Evolutionary conservation across 2,888 invertebrate species (phyloP).

Genomic region (Autographa gamma): DNA sequence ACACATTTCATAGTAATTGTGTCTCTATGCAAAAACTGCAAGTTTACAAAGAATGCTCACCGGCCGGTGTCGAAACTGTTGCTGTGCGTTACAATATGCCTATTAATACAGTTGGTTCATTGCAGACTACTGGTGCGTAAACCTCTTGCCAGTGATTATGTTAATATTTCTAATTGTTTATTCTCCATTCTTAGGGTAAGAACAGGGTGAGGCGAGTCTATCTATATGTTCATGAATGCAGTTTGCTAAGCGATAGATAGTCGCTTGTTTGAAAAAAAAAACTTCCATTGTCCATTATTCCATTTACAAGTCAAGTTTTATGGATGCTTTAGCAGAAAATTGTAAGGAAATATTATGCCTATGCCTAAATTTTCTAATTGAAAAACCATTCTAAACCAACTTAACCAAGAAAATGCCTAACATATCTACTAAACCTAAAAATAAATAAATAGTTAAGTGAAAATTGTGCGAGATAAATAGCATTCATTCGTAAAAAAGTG

Average conservation of each 20-base stretch:
- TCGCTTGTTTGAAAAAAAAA: too few species aligned
- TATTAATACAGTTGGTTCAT: conserved; percentile 52
- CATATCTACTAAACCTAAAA: too few species aligned
- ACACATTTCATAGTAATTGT: neutral
- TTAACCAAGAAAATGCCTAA: too few species aligned
- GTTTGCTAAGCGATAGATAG: neutral
- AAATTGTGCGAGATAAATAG: too few species aligned
- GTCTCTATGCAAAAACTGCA: neutral
- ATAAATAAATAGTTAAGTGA: too few species aligned
- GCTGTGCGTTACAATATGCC: conserved; percentile 40
- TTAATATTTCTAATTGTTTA: conserved; percentile 38
- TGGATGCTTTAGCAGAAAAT: too few species aligned
- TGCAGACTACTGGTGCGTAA: conserved; percentile 48
- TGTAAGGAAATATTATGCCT: too few species aligned
- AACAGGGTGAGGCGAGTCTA: conserved; percentile 7
- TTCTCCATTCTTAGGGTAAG: conserved; percentile 33
- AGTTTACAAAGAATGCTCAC: conserved; percentile 24
- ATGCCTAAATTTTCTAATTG: too few species aligned
- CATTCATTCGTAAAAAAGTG: too few species aligned
- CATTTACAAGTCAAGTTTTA: too few species aligned
- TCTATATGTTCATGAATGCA: neutral
- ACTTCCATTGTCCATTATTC: too few species aligned
- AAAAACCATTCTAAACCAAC: too few species aligned
- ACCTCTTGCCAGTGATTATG: conserved; percentile 49
- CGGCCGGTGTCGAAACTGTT: conserved; percentile 36